Evolutionary conservation across 2,888 invertebrate species (phyloP).

Genomic region (Lycocerus yunnanus): DNA sequence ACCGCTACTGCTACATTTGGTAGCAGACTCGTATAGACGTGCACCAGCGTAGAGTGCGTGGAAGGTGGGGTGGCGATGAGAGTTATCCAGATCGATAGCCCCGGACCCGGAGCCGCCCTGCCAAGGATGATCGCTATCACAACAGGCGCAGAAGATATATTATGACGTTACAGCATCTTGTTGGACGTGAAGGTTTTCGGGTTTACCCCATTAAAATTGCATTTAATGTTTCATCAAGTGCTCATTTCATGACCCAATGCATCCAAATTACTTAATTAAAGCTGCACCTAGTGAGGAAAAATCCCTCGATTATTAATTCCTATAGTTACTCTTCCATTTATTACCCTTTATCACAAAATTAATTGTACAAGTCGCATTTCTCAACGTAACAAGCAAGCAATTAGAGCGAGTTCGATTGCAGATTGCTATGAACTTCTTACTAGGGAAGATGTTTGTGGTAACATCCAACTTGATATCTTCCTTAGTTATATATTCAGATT

Average conservation of each 20-base stretch:
- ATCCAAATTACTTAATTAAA: neutral
- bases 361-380: conserved; percentile 23
- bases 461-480: conserved; percentile 14
- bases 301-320: neutral
- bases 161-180: conserved; percentile 35
- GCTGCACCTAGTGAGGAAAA: neutral
- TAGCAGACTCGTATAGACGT: conserved; percentile 8
- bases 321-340: conserved; percentile 18
- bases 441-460: conserved; percentile 21
- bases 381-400: conserved; percentile 25
- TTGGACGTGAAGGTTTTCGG: conserved; percentile 7
- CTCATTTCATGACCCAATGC: neutral
- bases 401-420: conserved; percentile 24
- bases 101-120: conserved; percentile 37
- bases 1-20: conserved; percentile 16
- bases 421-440: conserved; percentile 21
- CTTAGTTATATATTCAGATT: conserved; percentile 1
- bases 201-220: neutral
- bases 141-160: conserved; percentile 42
- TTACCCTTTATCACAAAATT: conserved; percentile 18
- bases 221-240: neutral
- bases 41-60: conserved; percentile 14
- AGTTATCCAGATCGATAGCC: conserved; percentile 34
- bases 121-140: conserved; percentile 41
- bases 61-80: conserved; percentile 35